Evolutionary conservation across 1,140 invertebrate species (phyloP), one percentile per base, ranked within the genome.

Genomic region (Himalopsyche phryganea): DNA sequence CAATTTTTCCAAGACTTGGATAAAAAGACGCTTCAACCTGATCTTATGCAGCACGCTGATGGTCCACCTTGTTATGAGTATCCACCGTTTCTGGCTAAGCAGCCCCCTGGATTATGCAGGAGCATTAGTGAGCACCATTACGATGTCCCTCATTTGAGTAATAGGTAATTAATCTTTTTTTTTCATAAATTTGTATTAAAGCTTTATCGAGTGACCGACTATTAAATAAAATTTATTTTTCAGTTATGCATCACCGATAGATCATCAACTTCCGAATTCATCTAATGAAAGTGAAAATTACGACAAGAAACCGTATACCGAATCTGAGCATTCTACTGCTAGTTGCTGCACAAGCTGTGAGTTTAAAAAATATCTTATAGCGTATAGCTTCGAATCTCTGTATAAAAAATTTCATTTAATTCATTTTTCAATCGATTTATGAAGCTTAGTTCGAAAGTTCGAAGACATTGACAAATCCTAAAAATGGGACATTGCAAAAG

Each of bases 1-100:
- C 89, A 92, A 73, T 92, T 91, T 77, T 91, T 89, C 73, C 87
- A 87, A 52, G 89, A 91, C 48, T 84, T 89, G 58, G 88, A 91
- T 74, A 92, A 92, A 78, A 92, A 92, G 58, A 83, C 83, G 20
- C 80, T 91, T 52, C 91, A 92, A 66, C 92, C 92, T 32, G 93
- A 96, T 73, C 77, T 94, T 61, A 94, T 92, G 50, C 81, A 81
- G 68, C 74, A 78, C 45, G 49, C 83, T n/a, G 62, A 64, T 85
- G 68, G 53, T 33, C 54, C 46, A 6, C 54, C 62, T 0, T 60
- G 52, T 19, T 64, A 64, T 20, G 62, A 64, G 50, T 64, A 64
- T 40, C 62, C 62, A 7, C 62, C 62, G 6, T 64, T 64, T 45
- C 23, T 64, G 28, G 20, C 64, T 73, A 56, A 78, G 66, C 32